Conservation (phyloP, 2,797 vertebrate genomes). For the Lagodon rhomboides region DNA sequence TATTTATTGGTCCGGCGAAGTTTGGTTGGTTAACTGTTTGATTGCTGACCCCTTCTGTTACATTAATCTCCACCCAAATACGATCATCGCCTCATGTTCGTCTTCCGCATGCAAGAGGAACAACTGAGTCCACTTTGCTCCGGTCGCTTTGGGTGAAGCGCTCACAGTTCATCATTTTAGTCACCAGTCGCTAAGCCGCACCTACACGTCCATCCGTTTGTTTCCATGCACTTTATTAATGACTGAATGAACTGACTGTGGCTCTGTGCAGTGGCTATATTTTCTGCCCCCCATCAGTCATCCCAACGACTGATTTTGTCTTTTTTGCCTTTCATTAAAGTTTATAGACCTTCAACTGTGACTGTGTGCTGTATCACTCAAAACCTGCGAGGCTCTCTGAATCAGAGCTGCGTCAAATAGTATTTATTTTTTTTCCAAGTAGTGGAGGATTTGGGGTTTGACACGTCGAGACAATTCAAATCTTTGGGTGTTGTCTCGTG, state of each 20-base stretch:
- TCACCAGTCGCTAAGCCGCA: conserved; percentile 37
- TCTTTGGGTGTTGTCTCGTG: conserved; percentile 5
- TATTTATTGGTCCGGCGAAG: conserved; percentile 3
- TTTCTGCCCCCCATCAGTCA: conserved; percentile 34
- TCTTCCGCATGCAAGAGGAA: conserved; percentile 55
- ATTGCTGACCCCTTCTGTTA: conserved; percentile 42
- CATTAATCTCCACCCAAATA: conserved; percentile 42
- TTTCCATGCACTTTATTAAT: conserved; percentile 46
- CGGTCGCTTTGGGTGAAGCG: conserved; percentile 19
- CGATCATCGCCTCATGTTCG: conserved; percentile 31
- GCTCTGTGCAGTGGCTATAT: conserved; percentile 43
- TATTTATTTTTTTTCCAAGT: not conserved
- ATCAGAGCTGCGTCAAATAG: conserved; percentile 48
- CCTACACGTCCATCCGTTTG: conserved; percentile 35
- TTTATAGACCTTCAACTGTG: conserved; percentile 70
- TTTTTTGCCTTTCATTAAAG: conserved; percentile 75
- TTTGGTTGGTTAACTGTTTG: conserved; percentile 53
- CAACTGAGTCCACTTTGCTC: conserved; percentile 24
- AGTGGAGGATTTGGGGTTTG: conserved; percentile 14
- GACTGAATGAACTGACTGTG: conserved; percentile 54
- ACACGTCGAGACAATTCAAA: conserved; percentile 15
- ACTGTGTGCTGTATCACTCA: conserved; percentile 75
- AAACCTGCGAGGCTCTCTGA: conserved; percentile 40
- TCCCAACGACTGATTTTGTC: conserved; percentile 60
- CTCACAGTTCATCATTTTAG: conserved; percentile 43